Evolutionary conservation across 2,888 invertebrate genomes (phyloP), one percentile per base, ranked within the genome.

Genomic region (Lepetodrilus schrolli): DNA sequence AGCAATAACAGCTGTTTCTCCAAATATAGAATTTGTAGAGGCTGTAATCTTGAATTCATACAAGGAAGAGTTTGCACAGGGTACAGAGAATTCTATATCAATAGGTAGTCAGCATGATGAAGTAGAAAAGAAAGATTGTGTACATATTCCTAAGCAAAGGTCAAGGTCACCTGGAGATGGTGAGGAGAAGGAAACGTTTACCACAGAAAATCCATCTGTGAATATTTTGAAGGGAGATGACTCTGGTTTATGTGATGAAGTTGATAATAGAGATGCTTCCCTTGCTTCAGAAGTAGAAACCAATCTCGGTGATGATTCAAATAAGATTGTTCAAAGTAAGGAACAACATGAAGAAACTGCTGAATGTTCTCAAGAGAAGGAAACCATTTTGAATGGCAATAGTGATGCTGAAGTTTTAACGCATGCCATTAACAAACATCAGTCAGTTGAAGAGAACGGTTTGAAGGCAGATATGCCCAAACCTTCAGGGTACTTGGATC

Each of bases 11-110:
- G 10, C 58, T 58, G 17, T 10, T 23, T 58, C 34, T 30, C 58
- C 58, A 34, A 58, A 58, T 58, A 58, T 58, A 13, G 58, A 58
- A n/a, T 58, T 58, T 58, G 58, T 58, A 26, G 58, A 58, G 34
- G 58, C 58, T 8, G 17, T 34, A 5, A 58, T 58, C 13, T 30
- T 58, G 23, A 58, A 30, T 58, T 58, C 58, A 4, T 58, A 26
- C 30, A 58, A 58, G 13, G 58, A 58, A 26, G 58, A 30, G 34
- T 58, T 58, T 34, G 17, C n/a, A n/a, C n/a, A n/a, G n/a, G n/a
- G n/a, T n/a, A n/a, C n/a, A n/a, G n/a, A n/a, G n/a, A n/a, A n/a
- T n/a, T n/a, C n/a, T n/a, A n/a, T n/a, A n/a, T n/a, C n/a, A n/a
- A n/a, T n/a, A n/a, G n/a, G n/a, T n/a, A n/a, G n/a, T n/a, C n/a